Conservation (phyloP, 2,113 vertebrate genomes). For the Salvelinus namaycush region DNA sequence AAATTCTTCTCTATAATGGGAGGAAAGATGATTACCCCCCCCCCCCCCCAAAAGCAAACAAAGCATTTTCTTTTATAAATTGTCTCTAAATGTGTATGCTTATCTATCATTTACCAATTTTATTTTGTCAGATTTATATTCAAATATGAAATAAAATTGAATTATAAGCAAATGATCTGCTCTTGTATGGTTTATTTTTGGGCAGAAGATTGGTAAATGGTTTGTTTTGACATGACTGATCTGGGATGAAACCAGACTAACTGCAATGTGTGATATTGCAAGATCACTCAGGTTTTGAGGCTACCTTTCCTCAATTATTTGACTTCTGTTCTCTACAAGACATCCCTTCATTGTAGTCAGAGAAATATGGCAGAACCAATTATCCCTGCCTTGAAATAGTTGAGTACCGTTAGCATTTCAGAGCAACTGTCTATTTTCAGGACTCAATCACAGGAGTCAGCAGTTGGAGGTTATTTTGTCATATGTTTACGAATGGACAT, state of each 20-base stretch:
- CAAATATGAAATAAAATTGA: conserved; percentile 74
- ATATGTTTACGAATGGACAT: neutral
- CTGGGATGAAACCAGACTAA: neutral
- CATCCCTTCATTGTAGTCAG: too few relatives aligned
- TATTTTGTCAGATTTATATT: conserved; percentile 78
- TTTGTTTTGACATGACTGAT: neutral
- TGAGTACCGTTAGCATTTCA: too few relatives aligned
- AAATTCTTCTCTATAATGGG: neutral
- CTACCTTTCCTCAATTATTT: too few relatives aligned
- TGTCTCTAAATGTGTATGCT: conserved; percentile 67
- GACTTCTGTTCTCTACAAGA: too few relatives aligned
- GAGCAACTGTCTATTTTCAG: too few relatives aligned
- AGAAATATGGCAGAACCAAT: too few relatives aligned
- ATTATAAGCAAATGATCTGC: conserved; percentile 57
- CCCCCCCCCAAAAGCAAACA: too few relatives aligned
- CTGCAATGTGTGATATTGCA: too few relatives aligned
- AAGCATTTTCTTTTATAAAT: conserved; percentile 58
- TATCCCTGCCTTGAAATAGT: too few relatives aligned
- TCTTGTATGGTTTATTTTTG: conserved; percentile 5
- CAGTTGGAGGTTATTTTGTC: too few relatives aligned
- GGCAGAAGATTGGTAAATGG: neutral
- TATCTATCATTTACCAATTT: conserved; percentile 71
- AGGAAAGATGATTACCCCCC: conserved; percentile 22
- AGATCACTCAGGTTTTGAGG: too few relatives aligned
- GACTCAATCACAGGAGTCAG: too few relatives aligned